Base-by-base conservation (phyloP, 2,797 vertebrate species). In the Geotrypetes seraphini region DNA sequence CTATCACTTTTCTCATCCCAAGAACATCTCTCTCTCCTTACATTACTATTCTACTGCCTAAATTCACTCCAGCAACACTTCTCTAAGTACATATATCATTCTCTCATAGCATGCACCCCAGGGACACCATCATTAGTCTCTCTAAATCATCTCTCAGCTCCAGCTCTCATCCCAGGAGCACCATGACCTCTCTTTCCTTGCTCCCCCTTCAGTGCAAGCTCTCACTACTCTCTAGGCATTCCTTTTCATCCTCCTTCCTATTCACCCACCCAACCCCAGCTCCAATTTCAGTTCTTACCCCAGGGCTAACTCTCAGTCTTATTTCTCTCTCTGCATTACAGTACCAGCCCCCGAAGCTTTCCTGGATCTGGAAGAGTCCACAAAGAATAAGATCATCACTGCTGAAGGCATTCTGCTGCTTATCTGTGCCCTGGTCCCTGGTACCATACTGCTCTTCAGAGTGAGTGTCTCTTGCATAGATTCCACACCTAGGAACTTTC, bases 321-420 rank as follows among this genome's bases (percentile, higher is more conserved):
- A n/a, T 7, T 8, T 2, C n/a, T 28, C n/a, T 6, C 5, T 7
- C 9, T 7, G 31, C 21, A 13, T 29, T 31, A 6, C 52, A 76
- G 73, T 55, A 4, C 33, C 23, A 0, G 1, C 4, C 3, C 39
- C 53, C 4, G 47, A 27, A 5, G 46, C 65, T 30, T 73, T 76
- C 53, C 50, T 76, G 49, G 53, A 66, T 24, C 47, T 75, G 47
- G 53, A 25, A 1, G 75, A 75, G 19, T 42, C 50, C 5, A 57
- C 69, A 33, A 78, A 76, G 47, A 73, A 73, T 43, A 58, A 53
- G 24, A 47, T 76, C 33, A 71, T 76, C 50, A 69, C 67, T 0
- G 69, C 60, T 0, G 69, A 78, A 22, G 75, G 71, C 0, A 43
- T 76, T 29, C 51, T 73, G 13, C 49, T 75, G 8, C 52, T 75